These are phyloP conservation scores for Bubo bubo DNA, from an alignment of 2,113 vertebrate species.

Conservation along the genomic window DNA sequence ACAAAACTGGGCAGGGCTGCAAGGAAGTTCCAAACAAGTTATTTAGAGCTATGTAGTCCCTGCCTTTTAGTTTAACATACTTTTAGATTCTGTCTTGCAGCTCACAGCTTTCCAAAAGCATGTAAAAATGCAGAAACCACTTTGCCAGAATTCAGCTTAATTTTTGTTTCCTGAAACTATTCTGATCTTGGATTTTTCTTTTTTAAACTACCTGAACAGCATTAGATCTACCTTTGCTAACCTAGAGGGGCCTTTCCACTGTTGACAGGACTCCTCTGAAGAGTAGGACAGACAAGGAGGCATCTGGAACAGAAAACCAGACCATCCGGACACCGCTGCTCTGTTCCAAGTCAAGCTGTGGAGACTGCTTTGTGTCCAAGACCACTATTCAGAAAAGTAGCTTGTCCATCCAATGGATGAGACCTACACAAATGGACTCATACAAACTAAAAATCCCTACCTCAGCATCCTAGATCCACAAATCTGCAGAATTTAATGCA, in stretches of 20 bases:
- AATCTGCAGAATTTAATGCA: neutral
- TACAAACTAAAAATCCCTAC: neutral
- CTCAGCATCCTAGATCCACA: neutral
- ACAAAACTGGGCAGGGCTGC: neutral
- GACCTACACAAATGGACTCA: neutral
- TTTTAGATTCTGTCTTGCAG: neutral
- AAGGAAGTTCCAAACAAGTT: neutral
- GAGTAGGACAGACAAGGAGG: neutral
- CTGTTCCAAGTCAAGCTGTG: neutral
- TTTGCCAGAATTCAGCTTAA: neutral
- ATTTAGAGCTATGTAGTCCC: neutral
- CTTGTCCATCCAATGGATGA: neutral
- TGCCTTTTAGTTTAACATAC: neutral
- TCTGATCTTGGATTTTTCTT: neutral
- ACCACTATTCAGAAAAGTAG: neutral
- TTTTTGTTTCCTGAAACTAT: neutral
- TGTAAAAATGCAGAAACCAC: neutral
- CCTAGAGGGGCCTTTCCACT: neutral
- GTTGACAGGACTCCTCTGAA: neutral
- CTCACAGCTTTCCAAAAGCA: neutral
- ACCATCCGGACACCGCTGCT: neutral
- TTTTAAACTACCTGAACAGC: neutral
- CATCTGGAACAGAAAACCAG: slow-evolving; percentile 11
- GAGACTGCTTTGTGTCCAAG: neutral
- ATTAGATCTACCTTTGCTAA: slow-evolving; percentile 11